These are phyloP conservation scores for Rattus norvegicus DNA, from an alignment of 2,113 vertebrate genomes.

Conservation along the genomic window GRCr8 NC_086019.1:222358501-222359000, in stretches of 20 bases:
- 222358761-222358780: not conserved
- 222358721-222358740: not conserved
- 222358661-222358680: too few species aligned
- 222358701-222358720: not conserved
- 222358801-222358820: not conserved
- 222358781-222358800: not conserved
- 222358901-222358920: slow-evolving; percentile 72
- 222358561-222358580: not conserved
- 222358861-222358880: slow-evolving; percentile 70
- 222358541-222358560: not conserved
- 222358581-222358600: not conserved
- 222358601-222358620: not conserved
- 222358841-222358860: not conserved
- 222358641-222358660: not conserved
- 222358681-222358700: not conserved
- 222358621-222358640: not conserved
- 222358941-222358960: slow-evolving; percentile 42
- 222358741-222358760: not conserved
- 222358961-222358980: slow-evolving; percentile 44
- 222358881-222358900: slow-evolving; percentile 73
- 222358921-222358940: slow-evolving; percentile 67
- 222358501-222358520: not conserved
- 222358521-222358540: not conserved
- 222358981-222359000: not conserved
- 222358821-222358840: not conserved